Percentiles rank a stretch among this genome's conserved stretches.
These are phyloP conservation scores for Hydrotaea diabolus DNA, from an alignment of 2,888 invertebrate species.

Conservation along the genomic window DNA sequence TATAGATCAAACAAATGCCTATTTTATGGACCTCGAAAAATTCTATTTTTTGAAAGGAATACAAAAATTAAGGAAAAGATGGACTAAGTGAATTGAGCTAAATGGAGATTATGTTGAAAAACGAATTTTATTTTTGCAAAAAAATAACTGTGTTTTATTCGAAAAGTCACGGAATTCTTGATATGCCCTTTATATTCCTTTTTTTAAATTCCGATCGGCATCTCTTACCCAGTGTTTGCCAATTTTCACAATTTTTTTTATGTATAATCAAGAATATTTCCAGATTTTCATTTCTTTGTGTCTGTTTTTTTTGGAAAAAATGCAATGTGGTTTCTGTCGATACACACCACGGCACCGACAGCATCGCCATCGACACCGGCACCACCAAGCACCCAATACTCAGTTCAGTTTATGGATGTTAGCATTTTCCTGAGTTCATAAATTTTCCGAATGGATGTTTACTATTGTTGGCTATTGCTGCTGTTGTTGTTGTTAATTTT, in stretches of 20 bases:
- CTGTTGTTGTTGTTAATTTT: slow-evolving; percentile 22
- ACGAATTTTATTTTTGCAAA: no score
- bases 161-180: no score
- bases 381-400: slow-evolving; percentile 19
- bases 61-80: no score
- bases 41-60: no score
- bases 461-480: slow-evolving; percentile 24
- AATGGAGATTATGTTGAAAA: no score
- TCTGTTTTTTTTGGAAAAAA: slow-evolving; percentile 20
- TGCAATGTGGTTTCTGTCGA: slow-evolving; percentile 51
- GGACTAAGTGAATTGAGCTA: no score
- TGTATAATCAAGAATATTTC: neutral
- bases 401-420: slow-evolving; percentile 32
- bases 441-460: slow-evolving; percentile 45
- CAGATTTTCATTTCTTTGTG: slow-evolving; percentile 14
- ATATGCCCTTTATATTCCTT: no score
- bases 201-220: no score
- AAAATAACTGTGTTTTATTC: no score
- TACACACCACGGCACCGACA: slow-evolving; percentile 11
- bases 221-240: neutral
- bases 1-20: no score
- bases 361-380: neutral
- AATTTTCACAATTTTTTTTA: slow-evolving; percentile 12
- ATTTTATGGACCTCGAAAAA: no score
- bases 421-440: slow-evolving; percentile 58